phyloP scores from a whole-genome alignment of 2,888 invertebrate species.

The Empis stercorea region DNA sequence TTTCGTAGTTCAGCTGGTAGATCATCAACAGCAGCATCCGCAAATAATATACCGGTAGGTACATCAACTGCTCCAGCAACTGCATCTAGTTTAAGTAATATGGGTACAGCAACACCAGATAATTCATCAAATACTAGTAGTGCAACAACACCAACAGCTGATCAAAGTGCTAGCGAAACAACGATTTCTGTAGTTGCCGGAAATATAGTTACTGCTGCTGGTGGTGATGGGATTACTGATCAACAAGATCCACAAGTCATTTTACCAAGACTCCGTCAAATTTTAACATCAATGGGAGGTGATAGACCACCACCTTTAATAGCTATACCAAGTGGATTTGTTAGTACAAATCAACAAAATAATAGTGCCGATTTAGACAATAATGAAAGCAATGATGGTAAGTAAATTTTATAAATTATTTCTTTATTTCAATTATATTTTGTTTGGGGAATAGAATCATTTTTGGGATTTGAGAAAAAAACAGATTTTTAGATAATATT shows the following conservation, averaged over 20 bases:
- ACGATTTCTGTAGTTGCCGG: too few relatives aligned
- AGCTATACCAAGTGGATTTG: slow-evolving; percentile 8
- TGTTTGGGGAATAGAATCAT: not conserved
- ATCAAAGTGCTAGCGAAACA: too few relatives aligned
- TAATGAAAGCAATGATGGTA: not conserved
- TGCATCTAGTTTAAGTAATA: slow-evolving; percentile 8
- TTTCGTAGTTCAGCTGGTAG: not conserved
- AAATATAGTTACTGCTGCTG: not conserved
- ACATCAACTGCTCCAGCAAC: slow-evolving; percentile 16
- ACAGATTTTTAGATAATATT: slow-evolving; percentile 1
- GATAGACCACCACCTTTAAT: slow-evolving; percentile 5
- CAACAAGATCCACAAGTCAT: not conserved
- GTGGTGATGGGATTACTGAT: not conserved
- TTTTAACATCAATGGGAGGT: not conserved
- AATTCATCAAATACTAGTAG: slow-evolving; percentile 21
- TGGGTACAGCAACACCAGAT: slow-evolving; percentile 11
- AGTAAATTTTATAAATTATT: not conserved
- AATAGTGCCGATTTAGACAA: slow-evolving; percentile 6
- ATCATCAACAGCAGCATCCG: slow-evolving; percentile 12
- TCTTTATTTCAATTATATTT: not conserved
- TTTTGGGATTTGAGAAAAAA: too few relatives aligned
- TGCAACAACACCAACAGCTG: slow-evolving; percentile 7
- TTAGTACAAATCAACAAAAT: slow-evolving; percentile 5
- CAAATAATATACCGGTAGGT: slow-evolving; percentile 10
- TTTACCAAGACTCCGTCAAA: not conserved